These are phyloP conservation scores for Autographa pulchrina DNA, from an alignment of 2,888 invertebrate species.

Conservation along the genomic window DNA sequence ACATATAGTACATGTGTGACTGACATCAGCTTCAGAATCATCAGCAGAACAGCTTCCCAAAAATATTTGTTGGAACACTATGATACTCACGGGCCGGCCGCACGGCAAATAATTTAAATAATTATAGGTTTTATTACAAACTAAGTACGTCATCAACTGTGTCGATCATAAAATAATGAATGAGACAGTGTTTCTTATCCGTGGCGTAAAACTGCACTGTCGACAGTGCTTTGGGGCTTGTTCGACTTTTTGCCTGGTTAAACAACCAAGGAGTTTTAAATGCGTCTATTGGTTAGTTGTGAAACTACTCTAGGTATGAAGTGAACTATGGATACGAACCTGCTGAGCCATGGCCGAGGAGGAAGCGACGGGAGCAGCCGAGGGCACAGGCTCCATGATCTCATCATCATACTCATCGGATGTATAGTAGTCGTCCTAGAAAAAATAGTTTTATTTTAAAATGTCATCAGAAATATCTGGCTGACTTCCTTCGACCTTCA, in stretches of 20 bases:
- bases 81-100: not conserved
- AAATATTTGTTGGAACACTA: not conserved
- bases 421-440: not conserved
- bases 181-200: too few species aligned
- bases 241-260: not conserved
- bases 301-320: not conserved
- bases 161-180: too few species aligned
- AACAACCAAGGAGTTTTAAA: not conserved
- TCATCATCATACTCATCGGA: not conserved
- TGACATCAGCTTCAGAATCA: not conserved
- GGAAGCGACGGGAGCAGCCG: not conserved
- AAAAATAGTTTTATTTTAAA: not conserved
- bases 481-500: too few species aligned
- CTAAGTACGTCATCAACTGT: not conserved
- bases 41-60: not conserved
- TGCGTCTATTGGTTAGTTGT: too few species aligned
- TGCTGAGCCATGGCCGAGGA: not conserved
- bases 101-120: not conserved
- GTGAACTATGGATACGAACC: not conserved
- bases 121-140: not conserved
- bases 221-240: too few species aligned
- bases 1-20: not conserved
- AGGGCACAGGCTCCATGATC: not conserved
- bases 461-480: too few species aligned
- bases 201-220: too few species aligned